phyloP scores from a whole-genome alignment of 2,888 invertebrate genomes.

The Phyto melanocephala region DNA sequence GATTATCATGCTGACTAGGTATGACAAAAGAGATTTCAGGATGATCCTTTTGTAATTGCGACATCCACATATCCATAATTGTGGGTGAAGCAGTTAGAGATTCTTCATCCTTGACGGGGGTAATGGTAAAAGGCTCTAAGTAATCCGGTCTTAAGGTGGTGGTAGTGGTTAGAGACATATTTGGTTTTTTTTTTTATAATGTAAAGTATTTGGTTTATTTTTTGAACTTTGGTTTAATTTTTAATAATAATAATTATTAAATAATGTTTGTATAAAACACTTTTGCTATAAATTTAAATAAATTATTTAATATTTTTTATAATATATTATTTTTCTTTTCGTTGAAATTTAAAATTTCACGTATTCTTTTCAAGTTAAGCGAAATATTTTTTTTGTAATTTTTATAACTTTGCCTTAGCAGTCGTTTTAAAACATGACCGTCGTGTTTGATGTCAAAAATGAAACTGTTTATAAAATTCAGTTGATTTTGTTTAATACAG shows the following conservation, averaged over 20 bases:
- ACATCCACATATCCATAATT: conserved; percentile 67
- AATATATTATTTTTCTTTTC: conserved; percentile 3
- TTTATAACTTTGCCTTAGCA: neutral
- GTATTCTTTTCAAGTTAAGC: neutral
- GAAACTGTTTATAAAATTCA: conserved; percentile 55
- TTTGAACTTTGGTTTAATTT: conserved; percentile 39
- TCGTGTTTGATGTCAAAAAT: conserved; percentile 51
- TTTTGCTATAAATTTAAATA: neutral
- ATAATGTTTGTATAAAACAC: conserved; percentile 3
- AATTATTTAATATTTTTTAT: conserved; percentile 11
- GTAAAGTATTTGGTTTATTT: conserved; percentile 29
- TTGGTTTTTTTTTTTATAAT: conserved; percentile 7
- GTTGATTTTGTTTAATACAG: conserved; percentile 49
- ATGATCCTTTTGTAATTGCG: conserved; percentile 71
- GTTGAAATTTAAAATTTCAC: conserved; percentile 15
- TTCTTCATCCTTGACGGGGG: conserved; percentile 28
- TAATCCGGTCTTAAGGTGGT: conserved; percentile 24
- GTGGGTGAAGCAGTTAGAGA: conserved; percentile 68
- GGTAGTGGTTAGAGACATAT: conserved; percentile 35
- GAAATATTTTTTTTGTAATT: neutral
- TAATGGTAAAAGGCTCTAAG: conserved; percentile 53
- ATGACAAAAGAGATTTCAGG: conserved; percentile 78
- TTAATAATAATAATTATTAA: too few species aligned
- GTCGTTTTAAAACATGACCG: conserved; percentile 40
- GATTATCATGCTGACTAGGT: conserved; percentile 76